These are phyloP conservation scores for Sinocyclocheilus grahami DNA, from an alignment of 2,113 vertebrate species.

Conservation along the genomic window DNA sequence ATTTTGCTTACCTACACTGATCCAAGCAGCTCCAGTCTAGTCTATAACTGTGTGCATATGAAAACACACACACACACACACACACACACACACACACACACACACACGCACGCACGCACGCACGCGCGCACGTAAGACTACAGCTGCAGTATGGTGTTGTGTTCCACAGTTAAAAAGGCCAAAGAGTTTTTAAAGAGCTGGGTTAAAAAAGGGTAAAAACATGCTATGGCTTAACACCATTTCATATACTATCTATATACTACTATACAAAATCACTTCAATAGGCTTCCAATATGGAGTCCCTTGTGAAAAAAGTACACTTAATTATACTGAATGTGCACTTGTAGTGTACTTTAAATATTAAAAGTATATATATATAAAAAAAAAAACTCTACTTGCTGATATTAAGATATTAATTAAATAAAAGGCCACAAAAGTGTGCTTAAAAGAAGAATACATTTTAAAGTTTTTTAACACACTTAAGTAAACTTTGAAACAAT, in stretches of 20 bases:
- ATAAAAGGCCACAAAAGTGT: not conserved
- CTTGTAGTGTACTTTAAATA: not conserved
- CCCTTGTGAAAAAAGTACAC: not conserved
- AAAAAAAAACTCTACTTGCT: no score
- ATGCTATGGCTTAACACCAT: not conserved
- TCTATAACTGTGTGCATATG: not conserved
- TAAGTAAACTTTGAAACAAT: no score
- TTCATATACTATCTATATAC: not conserved
- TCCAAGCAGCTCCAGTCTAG: not conserved
- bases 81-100: not conserved
- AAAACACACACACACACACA: not conserved
- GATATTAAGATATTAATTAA: not conserved
- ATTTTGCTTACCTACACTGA: constrained; percentile 26
- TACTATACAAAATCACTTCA: not conserved
- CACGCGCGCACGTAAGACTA: not conserved
- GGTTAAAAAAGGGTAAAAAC: not conserved
- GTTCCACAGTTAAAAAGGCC: not conserved
- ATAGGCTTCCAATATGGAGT: not conserved
- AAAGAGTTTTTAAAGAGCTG: not conserved
- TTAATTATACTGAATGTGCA: not conserved
- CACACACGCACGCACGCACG: not conserved
- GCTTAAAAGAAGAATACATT: no score
- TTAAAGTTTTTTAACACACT: no score
- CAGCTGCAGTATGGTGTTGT: not conserved
- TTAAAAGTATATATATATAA: not conserved